Evolutionary conservation across 2,888 invertebrate genomes (phyloP).

Genomic region (Patella caerulea): DNA sequence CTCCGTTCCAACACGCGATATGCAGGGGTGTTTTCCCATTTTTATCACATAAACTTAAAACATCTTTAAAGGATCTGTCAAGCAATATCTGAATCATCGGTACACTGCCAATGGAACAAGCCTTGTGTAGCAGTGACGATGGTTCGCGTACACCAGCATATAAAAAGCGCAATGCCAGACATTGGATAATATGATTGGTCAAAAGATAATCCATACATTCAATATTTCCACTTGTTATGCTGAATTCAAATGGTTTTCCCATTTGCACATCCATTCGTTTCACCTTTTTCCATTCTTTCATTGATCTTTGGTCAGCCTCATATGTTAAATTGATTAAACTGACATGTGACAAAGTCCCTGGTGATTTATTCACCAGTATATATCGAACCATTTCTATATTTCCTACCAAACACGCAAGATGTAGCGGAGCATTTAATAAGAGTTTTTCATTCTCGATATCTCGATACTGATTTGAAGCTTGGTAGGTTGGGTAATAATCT

Average conservation of each 20-base stretch:
- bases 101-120: slow-evolving; percentile 25
- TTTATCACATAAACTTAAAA: slow-evolving; percentile 16
- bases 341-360: neutral
- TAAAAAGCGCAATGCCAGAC: slow-evolving; percentile 19
- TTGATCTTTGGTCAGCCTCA: neutral
- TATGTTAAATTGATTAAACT: neutral
- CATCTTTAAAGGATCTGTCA: slow-evolving; percentile 14
- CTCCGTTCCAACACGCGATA: slow-evolving; percentile 27
- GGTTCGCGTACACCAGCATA: slow-evolving; percentile 24
- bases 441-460: neutral
- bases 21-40: slow-evolving; percentile 28
- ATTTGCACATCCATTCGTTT: neutral
- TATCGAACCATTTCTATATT: slow-evolving; percentile 14
- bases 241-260: slow-evolving; percentile 25
- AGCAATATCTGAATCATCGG: slow-evolving; percentile 17
- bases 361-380: neutral
- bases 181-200: slow-evolving; percentile 16
- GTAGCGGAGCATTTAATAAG: slow-evolving; percentile 19
- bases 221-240: slow-evolving; percentile 11
- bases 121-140: slow-evolving; percentile 21
- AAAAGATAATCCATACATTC: slow-evolving; percentile 18
- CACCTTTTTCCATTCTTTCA: neutral
- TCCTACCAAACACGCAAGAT: slow-evolving; percentile 25
- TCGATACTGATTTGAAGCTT: neutral
- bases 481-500: neutral